phyloP scores from a whole-genome alignment of 2,113 vertebrate species.

The Nycticebus coucang region DNA sequence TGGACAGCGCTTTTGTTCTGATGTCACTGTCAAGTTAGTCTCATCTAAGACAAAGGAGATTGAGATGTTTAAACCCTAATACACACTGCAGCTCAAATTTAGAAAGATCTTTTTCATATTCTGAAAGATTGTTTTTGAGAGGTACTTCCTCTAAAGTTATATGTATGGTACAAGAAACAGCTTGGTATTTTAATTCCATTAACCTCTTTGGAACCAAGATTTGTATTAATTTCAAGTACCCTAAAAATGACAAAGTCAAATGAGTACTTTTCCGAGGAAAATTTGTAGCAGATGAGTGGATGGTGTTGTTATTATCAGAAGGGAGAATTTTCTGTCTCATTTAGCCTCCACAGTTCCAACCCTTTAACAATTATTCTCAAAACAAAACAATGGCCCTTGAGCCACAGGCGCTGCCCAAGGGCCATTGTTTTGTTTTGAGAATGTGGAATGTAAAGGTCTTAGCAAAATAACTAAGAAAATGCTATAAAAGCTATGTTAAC shows the following conservation, averaged over 20 bases:
- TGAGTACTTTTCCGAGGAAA: not conserved
- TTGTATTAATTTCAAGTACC: not conserved
- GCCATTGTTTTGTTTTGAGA: too few species aligned
- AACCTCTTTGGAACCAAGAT: not conserved
- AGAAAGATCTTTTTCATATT: not conserved
- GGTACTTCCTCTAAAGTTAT: not conserved
- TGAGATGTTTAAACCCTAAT: not conserved
- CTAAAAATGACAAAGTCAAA: slow-evolving; percentile 3
- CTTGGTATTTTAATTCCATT: slow-evolving; percentile 25
- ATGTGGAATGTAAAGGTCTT: too few species aligned
- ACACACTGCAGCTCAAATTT: not conserved
- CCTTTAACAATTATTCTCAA: not conserved
- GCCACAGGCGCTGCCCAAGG: too few species aligned
- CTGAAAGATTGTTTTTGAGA: not conserved
- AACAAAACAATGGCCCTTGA: not conserved
- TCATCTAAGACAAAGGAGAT: not conserved
- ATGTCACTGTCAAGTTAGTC: not conserved
- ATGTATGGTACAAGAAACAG: not conserved
- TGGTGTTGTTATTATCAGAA: not conserved
- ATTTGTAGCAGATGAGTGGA: not conserved
- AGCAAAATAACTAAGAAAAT: too few species aligned
- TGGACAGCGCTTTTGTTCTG: not conserved
- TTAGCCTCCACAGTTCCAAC: not conserved
- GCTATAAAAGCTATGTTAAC: too few species aligned
- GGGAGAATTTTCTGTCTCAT: not conserved